Conservation (phyloP, 2,888 invertebrate species). For the Drosophila borealis region DNA sequence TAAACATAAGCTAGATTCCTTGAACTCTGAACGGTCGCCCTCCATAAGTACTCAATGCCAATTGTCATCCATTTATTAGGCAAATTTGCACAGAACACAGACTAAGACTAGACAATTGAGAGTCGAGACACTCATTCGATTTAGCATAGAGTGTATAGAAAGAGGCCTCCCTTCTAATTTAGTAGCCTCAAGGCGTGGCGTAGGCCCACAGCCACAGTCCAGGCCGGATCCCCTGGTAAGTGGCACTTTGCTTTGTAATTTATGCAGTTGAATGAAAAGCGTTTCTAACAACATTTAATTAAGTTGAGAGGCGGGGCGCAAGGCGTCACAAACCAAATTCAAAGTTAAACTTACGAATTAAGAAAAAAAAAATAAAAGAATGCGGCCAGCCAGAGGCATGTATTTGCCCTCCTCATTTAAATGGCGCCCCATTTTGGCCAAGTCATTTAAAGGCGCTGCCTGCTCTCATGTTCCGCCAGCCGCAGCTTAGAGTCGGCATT, state of each 20-base stretch:
- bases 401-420: conserved; percentile 62
- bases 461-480: conserved; percentile 16
- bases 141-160: conserved; percentile 59
- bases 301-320: conserved; percentile 51
- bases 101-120: conserved; percentile 21
- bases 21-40: conserved; percentile 22
- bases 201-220: conserved; percentile 8
- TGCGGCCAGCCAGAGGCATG: conserved; percentile 37
- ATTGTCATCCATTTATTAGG: conserved; percentile 41
- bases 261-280: conserved; percentile 76
- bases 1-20: not conserved
- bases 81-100: conserved; percentile 51
- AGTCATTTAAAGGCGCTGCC: conserved; percentile 60
- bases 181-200: conserved; percentile 41
- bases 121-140: conserved; percentile 63
- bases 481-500: conserved; percentile 26
- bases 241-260: conserved; percentile 74
- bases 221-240: conserved; percentile 43
- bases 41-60: conserved; percentile 25
- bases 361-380: conserved; percentile 29
- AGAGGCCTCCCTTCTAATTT: conserved; percentile 54
- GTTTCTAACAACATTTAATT: conserved; percentile 76
- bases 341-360: conserved; percentile 72
- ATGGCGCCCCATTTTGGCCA: conserved; percentile 44
- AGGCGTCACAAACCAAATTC: conserved; percentile 62